These are phyloP conservation scores for Polyergus mexicanus DNA, from an alignment of 1,140 invertebrate genomes.

Conservation along the genomic window DNA sequence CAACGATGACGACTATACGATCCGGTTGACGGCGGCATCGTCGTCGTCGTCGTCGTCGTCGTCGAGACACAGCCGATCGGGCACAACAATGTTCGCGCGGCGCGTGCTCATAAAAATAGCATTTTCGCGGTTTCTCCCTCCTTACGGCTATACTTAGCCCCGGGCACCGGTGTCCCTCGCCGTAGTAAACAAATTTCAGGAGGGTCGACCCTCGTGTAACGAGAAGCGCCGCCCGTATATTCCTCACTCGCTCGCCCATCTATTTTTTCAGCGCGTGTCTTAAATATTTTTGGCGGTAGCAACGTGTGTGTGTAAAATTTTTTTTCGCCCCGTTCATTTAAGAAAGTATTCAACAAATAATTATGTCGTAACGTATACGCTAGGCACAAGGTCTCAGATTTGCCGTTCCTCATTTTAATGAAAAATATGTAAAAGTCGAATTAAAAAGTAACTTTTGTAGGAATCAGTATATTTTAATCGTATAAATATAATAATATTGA, in stretches of 20 bases:
- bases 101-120: slow-evolving; percentile 78
- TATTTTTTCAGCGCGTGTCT: slow-evolving; percentile 61
- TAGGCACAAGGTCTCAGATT: neutral
- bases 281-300: slow-evolving; percentile 55
- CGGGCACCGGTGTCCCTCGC: slow-evolving; percentile 59
- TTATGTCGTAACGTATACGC: slow-evolving; percentile 2
- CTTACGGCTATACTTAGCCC: slow-evolving; percentile 72
- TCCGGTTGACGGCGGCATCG: slow-evolving; percentile 14
- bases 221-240: slow-evolving; percentile 52
- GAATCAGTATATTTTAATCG: neutral
- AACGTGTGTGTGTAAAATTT: slow-evolving; percentile 19
- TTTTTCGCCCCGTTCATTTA: neutral
- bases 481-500: neutral
- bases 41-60: neutral
- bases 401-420: neutral
- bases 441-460: neutral
- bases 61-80: slow-evolving; percentile 54
- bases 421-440: neutral
- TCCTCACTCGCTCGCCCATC: slow-evolving; percentile 47
- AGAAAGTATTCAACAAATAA: slow-evolving; percentile 41
- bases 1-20: slow-evolving; percentile 36
- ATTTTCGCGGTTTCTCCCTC: slow-evolving; percentile 75
- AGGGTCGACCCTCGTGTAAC: slow-evolving; percentile 64
- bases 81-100: slow-evolving; percentile 73
- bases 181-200: slow-evolving; percentile 77